These are phyloP conservation scores for Chaetodon auriga DNA, from an alignment of 2,113 vertebrate species.

Conservation along the genomic window DNA sequence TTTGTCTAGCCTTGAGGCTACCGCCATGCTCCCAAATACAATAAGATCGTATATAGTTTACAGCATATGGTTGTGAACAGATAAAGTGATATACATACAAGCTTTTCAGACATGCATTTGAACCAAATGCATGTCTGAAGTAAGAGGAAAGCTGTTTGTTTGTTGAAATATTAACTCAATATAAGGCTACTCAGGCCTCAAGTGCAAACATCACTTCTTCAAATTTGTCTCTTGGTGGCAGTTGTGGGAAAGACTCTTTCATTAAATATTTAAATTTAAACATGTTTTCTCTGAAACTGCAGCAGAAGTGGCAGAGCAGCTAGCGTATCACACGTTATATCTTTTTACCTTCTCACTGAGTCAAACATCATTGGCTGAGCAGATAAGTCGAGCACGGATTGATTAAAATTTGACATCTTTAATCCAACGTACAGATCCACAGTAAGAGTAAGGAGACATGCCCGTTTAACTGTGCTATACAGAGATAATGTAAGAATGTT, in stretches of 20 bases:
- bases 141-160: background rate
- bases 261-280: background rate
- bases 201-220: background rate
- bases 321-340: background rate
- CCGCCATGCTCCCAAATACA: background rate
- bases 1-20: background rate
- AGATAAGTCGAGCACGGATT: background rate
- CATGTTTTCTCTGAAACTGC: background rate
- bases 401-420: conserved; percentile 7
- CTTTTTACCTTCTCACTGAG: too few species aligned
- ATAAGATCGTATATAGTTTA: background rate
- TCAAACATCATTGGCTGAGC: too few species aligned
- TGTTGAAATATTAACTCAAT: background rate
- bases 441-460: background rate
- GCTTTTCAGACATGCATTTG: background rate
- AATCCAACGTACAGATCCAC: background rate
- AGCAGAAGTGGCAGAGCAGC: background rate
- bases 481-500: background rate
- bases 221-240: background rate
- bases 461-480: background rate
- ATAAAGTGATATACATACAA: conserved; percentile 10
- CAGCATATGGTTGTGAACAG: background rate
- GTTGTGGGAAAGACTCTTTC: background rate
- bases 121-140: background rate
- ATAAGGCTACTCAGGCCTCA: background rate